Evolutionary conservation across 2,113 vertebrate species (phyloP).

Genomic region (Pterophyllum scalare): DNA sequence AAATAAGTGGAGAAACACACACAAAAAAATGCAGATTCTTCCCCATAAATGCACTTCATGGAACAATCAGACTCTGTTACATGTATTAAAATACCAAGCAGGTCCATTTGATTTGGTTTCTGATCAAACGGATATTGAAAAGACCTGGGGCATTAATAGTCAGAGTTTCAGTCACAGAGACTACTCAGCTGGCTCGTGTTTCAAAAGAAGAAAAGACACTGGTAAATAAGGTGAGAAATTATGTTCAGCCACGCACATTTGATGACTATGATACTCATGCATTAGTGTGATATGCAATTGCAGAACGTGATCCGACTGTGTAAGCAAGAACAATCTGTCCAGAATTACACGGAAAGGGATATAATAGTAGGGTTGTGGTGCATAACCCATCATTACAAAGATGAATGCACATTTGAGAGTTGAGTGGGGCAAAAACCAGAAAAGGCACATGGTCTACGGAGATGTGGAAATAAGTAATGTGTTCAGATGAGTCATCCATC

Average conservation of each 20-base stretch:
- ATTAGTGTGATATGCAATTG: neutral
- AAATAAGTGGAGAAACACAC: neutral
- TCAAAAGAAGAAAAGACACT: neutral
- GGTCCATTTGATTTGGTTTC: neutral
- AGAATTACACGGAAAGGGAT: neutral
- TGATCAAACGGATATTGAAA: neutral
- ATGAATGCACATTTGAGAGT: conserved; percentile 1
- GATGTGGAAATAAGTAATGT: neutral
- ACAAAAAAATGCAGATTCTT: neutral
- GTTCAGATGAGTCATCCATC: neutral
- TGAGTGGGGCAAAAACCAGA: neutral
- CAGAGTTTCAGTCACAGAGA: neutral
- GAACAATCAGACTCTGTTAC: neutral
- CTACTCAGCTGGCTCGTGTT: neutral
- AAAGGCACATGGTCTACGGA: neutral
- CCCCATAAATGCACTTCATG: neutral
- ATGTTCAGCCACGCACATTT: neutral
- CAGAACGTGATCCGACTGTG: neutral
- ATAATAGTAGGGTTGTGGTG: neutral
- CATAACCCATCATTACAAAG: conserved; percentile 8
- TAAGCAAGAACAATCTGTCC: neutral
- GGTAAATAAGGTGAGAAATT: neutral
- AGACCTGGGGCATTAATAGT: neutral
- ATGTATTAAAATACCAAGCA: neutral
- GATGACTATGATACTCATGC: neutral